These are phyloP conservation scores for Aplodontia rufa DNA, from an alignment of 2,113 vertebrate genomes.

Conservation along the genomic window DNA sequence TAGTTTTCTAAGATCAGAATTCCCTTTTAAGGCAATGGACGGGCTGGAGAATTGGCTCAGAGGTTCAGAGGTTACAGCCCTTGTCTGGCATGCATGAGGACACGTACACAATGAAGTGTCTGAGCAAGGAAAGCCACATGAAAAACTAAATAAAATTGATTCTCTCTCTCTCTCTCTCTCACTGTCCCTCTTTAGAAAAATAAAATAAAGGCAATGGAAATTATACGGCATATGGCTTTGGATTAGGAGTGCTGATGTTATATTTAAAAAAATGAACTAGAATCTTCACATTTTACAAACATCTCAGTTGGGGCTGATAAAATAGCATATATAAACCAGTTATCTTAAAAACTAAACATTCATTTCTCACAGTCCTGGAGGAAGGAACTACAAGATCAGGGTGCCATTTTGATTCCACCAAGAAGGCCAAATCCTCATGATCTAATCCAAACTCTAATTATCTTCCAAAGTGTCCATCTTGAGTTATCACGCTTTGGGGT, in stretches of 20 bases:
- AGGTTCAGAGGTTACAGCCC: too few species aligned
- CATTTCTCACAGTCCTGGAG: neutral
- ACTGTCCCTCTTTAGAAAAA: too few species aligned
- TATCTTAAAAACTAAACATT: neutral
- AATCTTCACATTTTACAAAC: neutral
- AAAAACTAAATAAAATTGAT: too few species aligned
- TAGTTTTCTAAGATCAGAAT: constrained; percentile 26
- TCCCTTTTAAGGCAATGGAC: neutral
- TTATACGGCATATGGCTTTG: neutral
- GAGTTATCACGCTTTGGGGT: neutral
- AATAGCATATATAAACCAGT: neutral
- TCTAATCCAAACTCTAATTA: neutral
- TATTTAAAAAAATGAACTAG: neutral
- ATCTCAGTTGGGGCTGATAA: neutral
- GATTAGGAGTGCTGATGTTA: neutral
- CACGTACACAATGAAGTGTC: too few species aligned
- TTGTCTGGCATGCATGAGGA: too few species aligned
- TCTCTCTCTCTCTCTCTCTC: too few species aligned
- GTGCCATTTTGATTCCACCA: too few species aligned
- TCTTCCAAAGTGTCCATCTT: neutral
- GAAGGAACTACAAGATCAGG: neutral
- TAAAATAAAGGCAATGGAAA: neutral
- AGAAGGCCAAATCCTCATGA: neutral
- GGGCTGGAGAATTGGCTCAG: too few species aligned
- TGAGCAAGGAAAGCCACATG: too few species aligned